These are phyloP conservation scores for Rhinophrynus dorsalis DNA, from an alignment of 2,797 vertebrate genomes.

Conservation along the genomic window DNA sequence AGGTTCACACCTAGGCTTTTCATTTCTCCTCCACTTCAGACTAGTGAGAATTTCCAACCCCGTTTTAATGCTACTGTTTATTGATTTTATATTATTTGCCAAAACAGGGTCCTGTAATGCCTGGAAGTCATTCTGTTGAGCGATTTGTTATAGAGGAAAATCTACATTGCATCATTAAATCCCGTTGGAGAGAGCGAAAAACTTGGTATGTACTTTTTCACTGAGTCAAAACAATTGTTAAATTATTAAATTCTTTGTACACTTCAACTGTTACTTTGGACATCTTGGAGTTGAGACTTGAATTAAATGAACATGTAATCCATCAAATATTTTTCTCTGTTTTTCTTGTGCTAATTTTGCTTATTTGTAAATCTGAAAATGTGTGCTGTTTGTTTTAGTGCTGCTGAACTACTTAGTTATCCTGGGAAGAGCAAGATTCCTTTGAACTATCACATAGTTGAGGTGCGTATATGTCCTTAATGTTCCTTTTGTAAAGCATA, in stretches of 20 bases:
- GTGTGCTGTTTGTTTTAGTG: conserved; percentile 62
- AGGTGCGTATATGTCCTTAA: conserved; percentile 74
- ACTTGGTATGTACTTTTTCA: conserved; percentile 83
- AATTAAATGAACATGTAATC: too few species aligned
- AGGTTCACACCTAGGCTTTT: too few species aligned
- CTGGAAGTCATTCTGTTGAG: conserved; percentile 95
- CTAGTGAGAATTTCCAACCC: too few species aligned
- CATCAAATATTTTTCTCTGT: too few species aligned
- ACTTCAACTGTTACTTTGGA: too few species aligned
- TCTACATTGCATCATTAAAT: conserved; percentile 93
- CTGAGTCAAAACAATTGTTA: too few species aligned
- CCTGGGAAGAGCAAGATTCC: conserved; percentile 97
- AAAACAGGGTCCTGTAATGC: conserved; percentile 97
- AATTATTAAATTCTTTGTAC: too few species aligned
- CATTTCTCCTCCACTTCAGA: too few species aligned
- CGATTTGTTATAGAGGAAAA: conserved; percentile 97
- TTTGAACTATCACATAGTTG: conserved; percentile 97
- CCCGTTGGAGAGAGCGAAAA: conserved; percentile 95
- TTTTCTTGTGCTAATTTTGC: neutral
- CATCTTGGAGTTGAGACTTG: too few species aligned
- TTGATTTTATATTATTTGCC: too few species aligned
- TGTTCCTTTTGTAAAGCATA: too few species aligned
- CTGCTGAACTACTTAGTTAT: conserved; percentile 91
- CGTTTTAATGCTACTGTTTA: too few species aligned
- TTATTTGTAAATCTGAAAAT: neutral